A percentile compares a stretch with the other conserved stretches of the same genome.
These are phyloP conservation scores for Mesopsocus fuscifrons DNA, from an alignment of 2,888 invertebrate genomes.

Conservation along the genomic window DNA sequence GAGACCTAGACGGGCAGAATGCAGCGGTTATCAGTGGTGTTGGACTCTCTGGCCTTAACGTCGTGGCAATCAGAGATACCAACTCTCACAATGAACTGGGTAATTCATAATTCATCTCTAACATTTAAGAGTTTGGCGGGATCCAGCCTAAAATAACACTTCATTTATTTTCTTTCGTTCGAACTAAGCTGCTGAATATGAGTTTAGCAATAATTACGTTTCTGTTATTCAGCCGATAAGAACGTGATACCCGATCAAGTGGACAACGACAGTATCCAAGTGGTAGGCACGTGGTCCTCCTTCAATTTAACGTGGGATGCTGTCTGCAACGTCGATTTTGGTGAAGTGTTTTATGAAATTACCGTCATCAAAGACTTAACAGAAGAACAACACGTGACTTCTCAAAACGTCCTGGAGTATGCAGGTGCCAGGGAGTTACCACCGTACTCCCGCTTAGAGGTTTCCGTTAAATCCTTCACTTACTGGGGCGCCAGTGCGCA, in stretches of 20 bases:
- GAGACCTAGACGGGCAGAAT: slow-evolving; percentile 54
- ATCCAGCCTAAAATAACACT: not conserved
- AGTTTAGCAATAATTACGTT: too few relatives aligned
- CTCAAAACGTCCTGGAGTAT: slow-evolving; percentile 15
- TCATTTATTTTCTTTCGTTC: slow-evolving; percentile 9
- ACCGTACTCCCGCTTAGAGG: slow-evolving; percentile 51
- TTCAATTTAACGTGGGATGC: slow-evolving; percentile 76
- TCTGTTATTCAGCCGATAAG: too few relatives aligned
- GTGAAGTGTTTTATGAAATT: slow-evolving; percentile 65
- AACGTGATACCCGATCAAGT: slow-evolving; percentile 59
- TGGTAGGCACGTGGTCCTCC: slow-evolving; percentile 55
- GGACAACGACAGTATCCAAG: slow-evolving; percentile 39
- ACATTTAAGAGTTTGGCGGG: slow-evolving; percentile 4
- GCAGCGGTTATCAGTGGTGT: slow-evolving; percentile 44
- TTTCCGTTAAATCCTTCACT: slow-evolving; percentile 62
- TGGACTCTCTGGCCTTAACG: slow-evolving; percentile 41
- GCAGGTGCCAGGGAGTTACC: slow-evolving; percentile 15
- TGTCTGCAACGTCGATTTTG: slow-evolving; percentile 53
- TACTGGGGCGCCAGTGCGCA: slow-evolving; percentile 63
- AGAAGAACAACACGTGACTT: slow-evolving; percentile 30
- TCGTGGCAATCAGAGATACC: slow-evolving; percentile 53
- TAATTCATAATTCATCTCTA: too few relatives aligned
- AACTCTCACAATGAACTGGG: slow-evolving; percentile 40
- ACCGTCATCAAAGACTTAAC: slow-evolving; percentile 39
- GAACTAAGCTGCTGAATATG: too few relatives aligned